Evolutionary conservation across 2,888 invertebrate genomes (phyloP), one percentile per base, ranked within the genome.

Genomic region (Clanis bilineata): DNA sequence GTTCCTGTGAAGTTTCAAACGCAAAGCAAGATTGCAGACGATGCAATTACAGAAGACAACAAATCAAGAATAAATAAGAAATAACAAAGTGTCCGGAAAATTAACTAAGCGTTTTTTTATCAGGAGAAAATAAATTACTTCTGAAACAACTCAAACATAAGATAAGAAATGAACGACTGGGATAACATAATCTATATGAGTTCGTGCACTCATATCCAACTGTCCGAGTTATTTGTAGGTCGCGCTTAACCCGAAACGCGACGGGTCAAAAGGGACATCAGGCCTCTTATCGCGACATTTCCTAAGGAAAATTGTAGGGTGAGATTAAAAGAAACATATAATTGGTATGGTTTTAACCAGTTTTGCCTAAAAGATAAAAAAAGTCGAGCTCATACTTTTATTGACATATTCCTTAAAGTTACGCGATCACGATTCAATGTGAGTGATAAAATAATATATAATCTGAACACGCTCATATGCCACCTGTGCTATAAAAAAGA

Each of bases 241-340:
- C 18, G 23, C 64, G 63, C 64, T 63, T 28, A 45, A 57, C 56
- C 55, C 58, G 56, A 64, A 63, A 56, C 59, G 56, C 43, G 59
- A 45, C 61, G 67, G 74, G 67, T 70, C 75, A 69, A 62, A 55
- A 60, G 62, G 56, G 58, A 57, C 58, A 59, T 41, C 54, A 18
- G 32, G 10, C 4, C 18, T 28, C 32, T 9, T 32, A 4, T 58
- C 57, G 62, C 66, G 60, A 66, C 70, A 15, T 51, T 9, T 12
- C 9, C 18, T 15, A 51, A 32, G 32, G n/a, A 15, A 25, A 45
- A n/a, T 3, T 25, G 25, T n/a, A n/a, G n/a, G n/a, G n/a, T n/a
- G n/a, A n/a, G n/a, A n/a, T n/a, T n/a, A n/a, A n/a, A n/a, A n/a
- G n/a, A n/a, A n/a, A n/a, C n/a, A n/a, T n/a, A n/a, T n/a, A n/a